A percentile compares a stretch with the other conserved stretches of the same genome.
Conservation (phyloP, 64 coral and sea anemone species). For the Montipora capricornis region DNA sequence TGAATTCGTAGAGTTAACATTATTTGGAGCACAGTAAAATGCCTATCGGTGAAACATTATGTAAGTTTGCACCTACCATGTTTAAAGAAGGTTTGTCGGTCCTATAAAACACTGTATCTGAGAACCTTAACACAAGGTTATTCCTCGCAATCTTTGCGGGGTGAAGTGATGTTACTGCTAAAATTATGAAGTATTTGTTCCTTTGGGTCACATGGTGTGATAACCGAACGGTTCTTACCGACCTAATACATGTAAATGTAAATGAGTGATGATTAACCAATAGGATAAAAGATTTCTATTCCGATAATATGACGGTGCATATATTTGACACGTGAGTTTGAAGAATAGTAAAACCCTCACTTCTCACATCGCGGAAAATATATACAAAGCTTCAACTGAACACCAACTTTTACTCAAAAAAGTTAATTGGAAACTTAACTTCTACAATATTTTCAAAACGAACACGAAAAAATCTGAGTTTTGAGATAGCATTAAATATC, state of each 20-base stretch:
- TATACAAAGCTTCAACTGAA: too few species aligned
- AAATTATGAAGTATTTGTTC: background rate
- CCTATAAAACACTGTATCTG: constrained; percentile 31
- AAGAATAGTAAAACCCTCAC: too few species aligned
- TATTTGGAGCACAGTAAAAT: too few species aligned
- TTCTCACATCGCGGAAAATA: too few species aligned
- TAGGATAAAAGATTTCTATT: background rate
- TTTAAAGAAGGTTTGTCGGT: background rate
- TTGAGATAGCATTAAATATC: too few species aligned
- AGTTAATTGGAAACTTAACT: too few species aligned
- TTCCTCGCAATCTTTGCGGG: too few species aligned
- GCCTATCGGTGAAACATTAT: background rate
- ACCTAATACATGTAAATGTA: too few species aligned
- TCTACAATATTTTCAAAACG: too few species aligned
- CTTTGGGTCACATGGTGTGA: background rate
- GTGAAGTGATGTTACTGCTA: background rate
- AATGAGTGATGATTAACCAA: background rate
- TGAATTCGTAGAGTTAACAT: background rate
- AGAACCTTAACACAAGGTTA: background rate
- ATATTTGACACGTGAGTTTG: background rate
- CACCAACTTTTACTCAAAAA: too few species aligned
- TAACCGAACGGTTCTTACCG: too few species aligned
- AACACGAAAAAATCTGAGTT: too few species aligned
- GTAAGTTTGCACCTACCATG: background rate
- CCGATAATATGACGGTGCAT: background rate